Evolutionary conservation across 2,113 vertebrate species (phyloP), one percentile per base, ranked within the genome.

Genomic region (Lanius ludovicianus): DNA sequence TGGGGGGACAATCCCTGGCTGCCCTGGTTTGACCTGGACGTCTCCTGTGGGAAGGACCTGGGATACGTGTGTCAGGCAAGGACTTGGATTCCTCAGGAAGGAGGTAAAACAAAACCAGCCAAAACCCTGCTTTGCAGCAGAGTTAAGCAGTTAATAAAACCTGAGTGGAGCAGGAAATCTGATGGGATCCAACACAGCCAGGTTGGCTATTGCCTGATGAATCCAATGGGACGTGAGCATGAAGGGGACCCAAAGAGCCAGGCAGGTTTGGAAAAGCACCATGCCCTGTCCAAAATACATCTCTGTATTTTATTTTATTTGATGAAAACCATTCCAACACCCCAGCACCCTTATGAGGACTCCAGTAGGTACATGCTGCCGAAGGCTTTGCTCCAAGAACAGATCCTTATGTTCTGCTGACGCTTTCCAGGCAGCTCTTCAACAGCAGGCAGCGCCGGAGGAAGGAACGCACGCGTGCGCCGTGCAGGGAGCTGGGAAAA

Each of bases 151-250:
- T 86, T 69, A 53, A 57, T 65, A 76, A 93, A 85, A 87, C 44
- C 27, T 55, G 87, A 80, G 74, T 7, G 37, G 53, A 84, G 74
- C 74, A 94, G 84, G 82, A 94, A 80, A 93, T 90, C 23, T 62
- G 74, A 46, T 76, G 81, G 55, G 95, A 84, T 31, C 50, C 69
- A 35, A 17, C 8, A 25, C 55, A 71, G 74, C 81, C 53, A 50
- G 62, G 46, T 44, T 91, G 82, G 70, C 78, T 3, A 2, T 27
- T 87, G 49, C 78, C 85, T 3, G 15, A 23, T 37, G 69, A 78
- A 44, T 11, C 78, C 62, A 23, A 9, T 0, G 5, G 14, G 35
- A 84, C 0, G 0, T 7, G 41, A 87, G 60, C 4, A 6, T 0
- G 0, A 70, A 63, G 69, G 56, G 12, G n/a, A 79, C 80, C 65